Percentiles rank a stretch among this genome's conserved stretches.
Evolutionary conservation across 64 coral and sea anemone genomes (phyloP).

Genomic region (Cladopsammia gracilis): DNA sequence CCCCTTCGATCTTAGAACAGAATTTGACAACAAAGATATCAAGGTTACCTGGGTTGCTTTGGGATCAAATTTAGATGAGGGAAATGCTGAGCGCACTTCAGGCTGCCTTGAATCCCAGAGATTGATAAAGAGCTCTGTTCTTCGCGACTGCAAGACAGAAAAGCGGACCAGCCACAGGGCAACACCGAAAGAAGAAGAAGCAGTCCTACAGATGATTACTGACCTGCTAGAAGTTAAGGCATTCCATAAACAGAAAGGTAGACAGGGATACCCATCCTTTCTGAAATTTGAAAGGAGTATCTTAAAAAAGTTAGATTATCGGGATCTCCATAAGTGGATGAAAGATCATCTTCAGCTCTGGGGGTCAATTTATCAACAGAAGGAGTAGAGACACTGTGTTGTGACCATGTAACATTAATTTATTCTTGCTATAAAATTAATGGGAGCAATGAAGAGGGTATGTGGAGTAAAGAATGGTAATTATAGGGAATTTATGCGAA

Average conservation of each 20-base stretch:
- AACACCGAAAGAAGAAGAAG: not conserved
- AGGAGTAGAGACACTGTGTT: not conserved
- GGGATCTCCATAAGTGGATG: slow-evolving; percentile 39
- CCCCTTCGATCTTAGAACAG: not conserved
- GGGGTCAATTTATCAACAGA: slow-evolving; percentile 34
- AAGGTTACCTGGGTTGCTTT: not conserved
- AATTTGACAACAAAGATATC: not conserved
- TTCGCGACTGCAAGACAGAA: not conserved
- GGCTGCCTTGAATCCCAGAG: not conserved
- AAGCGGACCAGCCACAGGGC: slow-evolving; percentile 11
- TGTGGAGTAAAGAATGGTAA: too few species aligned
- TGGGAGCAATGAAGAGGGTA: too few species aligned
- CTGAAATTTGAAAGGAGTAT: slow-evolving; percentile 16
- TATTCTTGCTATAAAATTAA: too few species aligned
- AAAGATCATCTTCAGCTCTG: slow-evolving; percentile 23
- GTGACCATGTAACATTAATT: not conserved
- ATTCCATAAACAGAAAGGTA: slow-evolving; percentile 4
- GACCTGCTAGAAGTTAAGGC: not conserved
- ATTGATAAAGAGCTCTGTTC: not conserved
- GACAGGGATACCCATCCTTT: slow-evolving; percentile 11
- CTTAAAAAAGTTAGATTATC: slow-evolving; percentile 7
- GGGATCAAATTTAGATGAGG: not conserved
- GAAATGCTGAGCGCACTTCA: not conserved
- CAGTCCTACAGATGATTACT: not conserved
- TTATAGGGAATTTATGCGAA: too few species aligned